Evolutionary conservation across 2,797 vertebrate species (phyloP), one percentile per base, ranked within the genome.

Genomic region (Pteropus rufus): DNA sequence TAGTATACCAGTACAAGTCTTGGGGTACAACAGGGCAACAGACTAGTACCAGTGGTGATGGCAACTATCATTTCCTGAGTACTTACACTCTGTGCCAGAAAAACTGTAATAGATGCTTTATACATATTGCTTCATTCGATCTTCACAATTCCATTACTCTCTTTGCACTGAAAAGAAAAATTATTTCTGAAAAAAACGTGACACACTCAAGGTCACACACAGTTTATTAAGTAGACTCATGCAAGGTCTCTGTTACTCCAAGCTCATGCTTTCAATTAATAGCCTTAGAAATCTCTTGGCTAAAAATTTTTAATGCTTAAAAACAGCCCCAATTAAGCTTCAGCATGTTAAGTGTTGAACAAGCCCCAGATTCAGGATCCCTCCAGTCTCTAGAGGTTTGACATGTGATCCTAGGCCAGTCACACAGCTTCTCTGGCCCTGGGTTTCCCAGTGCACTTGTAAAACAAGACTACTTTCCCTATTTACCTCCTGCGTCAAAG

Each of bases 281-380:
- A 95, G 67, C 5, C n/a, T 79, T 97, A 97, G 83, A 83, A 96
- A 95, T 94, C 69, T 80, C 91, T 91, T 83, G 69, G 73, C 41
- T 95, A 24, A 96, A 96, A 84, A 83, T 49, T 46, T 67, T 85
- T 95, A 88, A 95, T 95, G 94, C 80, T 95, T 97, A 95, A 96
- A 97, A 97, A 92, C 85, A 97, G 90, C 70, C 81, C 88, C 72
- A 77, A 82, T 95, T 92, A 95, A 95, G 58, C 70, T 75, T 91
- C 10, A 64, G 73, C 29, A 44, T n/a, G 92, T 92, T 97, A 93
- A 95, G 67, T 89, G 56, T 58, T 46, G 92, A 95, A 81, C 54
- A 90, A 87, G 76, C 70, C 76, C 11, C 52, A 95, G 54, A 95
- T 70, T 73, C 85, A 92, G 94, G 95, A 91, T 79, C 29, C 81